Evolutionary conservation across 1,140 invertebrate species (phyloP), one percentile per base, ranked within the genome.

Genomic region (Brachionus paranguensis): DNA sequence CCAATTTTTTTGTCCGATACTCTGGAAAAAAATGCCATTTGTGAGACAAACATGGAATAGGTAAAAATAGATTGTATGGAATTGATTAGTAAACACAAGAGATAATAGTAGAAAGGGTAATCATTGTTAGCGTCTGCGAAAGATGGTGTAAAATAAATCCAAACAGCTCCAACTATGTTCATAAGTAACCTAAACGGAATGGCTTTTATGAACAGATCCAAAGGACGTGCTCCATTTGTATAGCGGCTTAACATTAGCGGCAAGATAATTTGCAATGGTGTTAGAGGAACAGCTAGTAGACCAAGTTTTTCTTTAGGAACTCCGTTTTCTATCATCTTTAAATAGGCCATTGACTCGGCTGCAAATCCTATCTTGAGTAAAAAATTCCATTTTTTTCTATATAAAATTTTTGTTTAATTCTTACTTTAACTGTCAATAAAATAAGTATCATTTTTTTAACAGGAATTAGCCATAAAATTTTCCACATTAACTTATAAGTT

Each of bases 231-330:
- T 11, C 97, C 96, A 43, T 93, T 92, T 0, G 95, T 97, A 87
- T 96, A 95, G 88, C 93, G 94, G 76, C 92, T 93, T 85, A 98
- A 94, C 41, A 95, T 88, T 76, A 98, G 89, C 10, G 97, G 97
- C 85, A 99, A 90, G 43, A 98, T 89, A 72, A 99, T 95, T 91
- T 99, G 97, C 33, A 99, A 90, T 12, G 97, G 97, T 64, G 97
- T 93, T 87, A 98, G 90, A 7, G 96, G 96, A 17, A 99, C 92
- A 43, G 88, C 90, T 86, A 99, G 91, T 53, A 98, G 88, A 0
- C 96, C 97, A 68, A 99, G 89, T 85, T 95, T 93, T 88, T 99
- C 96, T 88, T 97, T 97, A 0, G 96, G 95, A 60, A 99, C 94
- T 33, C 98, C 97, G 70, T 93, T 93, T 89, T 99, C 97, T 7